Conservation (phyloP, 2,113 vertebrate species). For the Callorhinus ursinus region DNA sequence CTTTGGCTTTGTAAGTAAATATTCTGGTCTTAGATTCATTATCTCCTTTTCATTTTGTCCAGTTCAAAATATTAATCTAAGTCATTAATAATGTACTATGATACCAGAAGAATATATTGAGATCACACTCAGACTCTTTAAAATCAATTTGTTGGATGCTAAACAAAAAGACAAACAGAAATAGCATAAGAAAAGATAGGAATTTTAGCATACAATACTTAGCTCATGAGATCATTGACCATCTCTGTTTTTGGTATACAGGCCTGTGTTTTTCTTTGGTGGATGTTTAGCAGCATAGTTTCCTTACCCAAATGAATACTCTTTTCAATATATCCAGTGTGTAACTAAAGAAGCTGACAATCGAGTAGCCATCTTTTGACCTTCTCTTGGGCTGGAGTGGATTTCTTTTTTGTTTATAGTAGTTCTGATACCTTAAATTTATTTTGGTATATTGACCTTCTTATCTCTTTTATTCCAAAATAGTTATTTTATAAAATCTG, state of each 20-base stretch:
- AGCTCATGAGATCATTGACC: background rate
- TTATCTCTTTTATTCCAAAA: background rate
- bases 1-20: background rate
- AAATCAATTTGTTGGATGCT: background rate
- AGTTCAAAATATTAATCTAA: background rate
- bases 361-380: background rate
- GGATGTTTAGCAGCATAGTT: background rate
- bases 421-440: conserved; percentile 11
- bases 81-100: background rate
- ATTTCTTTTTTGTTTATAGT: background rate
- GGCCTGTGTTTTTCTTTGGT: background rate
- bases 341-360: background rate
- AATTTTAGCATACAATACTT: background rate
- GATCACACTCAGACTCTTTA: background rate
- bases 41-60: background rate
- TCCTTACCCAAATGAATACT: background rate
- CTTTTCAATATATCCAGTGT: background rate
- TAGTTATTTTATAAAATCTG: conserved; percentile 34
- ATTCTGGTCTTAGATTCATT: background rate
- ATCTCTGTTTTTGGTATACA: background rate
- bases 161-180: background rate
- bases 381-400: background rate
- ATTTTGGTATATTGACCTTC: background rate
- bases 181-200: background rate
- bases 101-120: background rate